Evolutionary conservation across 2,797 vertebrate genomes (phyloP).

Genomic region (Muscicapa striata): DNA sequence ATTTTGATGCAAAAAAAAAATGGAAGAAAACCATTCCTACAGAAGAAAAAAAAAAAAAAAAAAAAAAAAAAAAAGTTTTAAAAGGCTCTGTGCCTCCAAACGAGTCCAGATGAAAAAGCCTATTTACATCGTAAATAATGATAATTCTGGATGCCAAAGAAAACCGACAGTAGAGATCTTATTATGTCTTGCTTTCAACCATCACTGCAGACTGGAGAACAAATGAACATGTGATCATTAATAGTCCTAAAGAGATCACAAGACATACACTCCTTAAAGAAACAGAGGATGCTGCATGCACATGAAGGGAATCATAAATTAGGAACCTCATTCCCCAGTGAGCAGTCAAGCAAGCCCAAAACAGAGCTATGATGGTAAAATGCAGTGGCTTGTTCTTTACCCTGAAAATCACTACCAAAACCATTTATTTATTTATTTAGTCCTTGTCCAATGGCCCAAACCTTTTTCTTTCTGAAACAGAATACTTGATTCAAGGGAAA

Average conservation of each 20-base stretch:
- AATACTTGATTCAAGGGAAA: not conserved
- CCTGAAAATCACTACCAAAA: not conserved
- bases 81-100: not conserved
- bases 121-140: not conserved
- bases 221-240: not conserved
- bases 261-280: not conserved
- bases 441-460: not conserved
- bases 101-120: not conserved
- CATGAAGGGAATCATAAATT: not conserved
- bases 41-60: not conserved
- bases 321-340: not conserved
- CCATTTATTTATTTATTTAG: not conserved
- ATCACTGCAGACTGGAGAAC: not conserved
- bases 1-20: not conserved
- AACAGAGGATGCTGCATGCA: not conserved
- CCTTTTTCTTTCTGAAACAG: not conserved
- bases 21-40: not conserved
- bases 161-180: not conserved
- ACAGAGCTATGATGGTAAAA: not conserved
- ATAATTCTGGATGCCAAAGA: not conserved
- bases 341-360: not conserved
- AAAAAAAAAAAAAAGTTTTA: not conserved
- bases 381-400: not conserved
- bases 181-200: not conserved
- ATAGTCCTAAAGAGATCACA: not conserved